Evolutionary conservation across 2,888 invertebrate genomes (phyloP), one percentile per base, ranked within the genome.

Genomic region (Carabus problematicus): DNA sequence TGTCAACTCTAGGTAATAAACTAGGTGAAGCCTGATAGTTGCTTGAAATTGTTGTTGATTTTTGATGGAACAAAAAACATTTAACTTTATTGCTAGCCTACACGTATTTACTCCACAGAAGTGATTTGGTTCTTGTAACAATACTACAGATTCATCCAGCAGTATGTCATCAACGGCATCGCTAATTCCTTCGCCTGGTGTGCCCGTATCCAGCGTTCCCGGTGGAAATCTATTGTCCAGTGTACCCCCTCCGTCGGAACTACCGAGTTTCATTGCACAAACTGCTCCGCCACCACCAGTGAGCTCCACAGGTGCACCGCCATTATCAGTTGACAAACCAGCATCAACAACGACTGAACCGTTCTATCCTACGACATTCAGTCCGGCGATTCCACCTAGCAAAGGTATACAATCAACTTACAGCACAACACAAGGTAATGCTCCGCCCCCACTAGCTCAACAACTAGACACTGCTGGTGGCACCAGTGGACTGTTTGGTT

Each of bases 201-300:
- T 77, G n/a, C 79, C 82, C 3, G 77, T 79, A 18, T 56, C 73
- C 3, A 75, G 70, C 1, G 74, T 76, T 7, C 80, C 81, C 6
- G 77, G 84, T 12, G 87, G 87, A 49, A 89, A 88, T 78, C 77
- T 90, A 70, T 78, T 91, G 63, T 89, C 90, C 0, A 89, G 86
- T 75, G 86, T 91, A n/a, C 85, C 89, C 54, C 91, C 91, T 4
- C 91, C 91, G 0, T 84, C 86, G 29, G 86, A 88, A 74, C 81
- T 91, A 49, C 91, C 90, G 0, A 89, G 87, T 78, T 91, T 90
- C 72, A 79, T 85, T 71, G 82, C 89, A 11, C 85, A 84, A 70
- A 81, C 85, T 49, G 76, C 16, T 3, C 18, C 62, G 45, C 61
- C 67, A 45, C 66, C 61, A 41, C 29, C 54, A 54, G 54, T 29